Base-by-base conservation (phyloP, 1,140 invertebrate genomes). In the Penaeus chinensis region DNA sequence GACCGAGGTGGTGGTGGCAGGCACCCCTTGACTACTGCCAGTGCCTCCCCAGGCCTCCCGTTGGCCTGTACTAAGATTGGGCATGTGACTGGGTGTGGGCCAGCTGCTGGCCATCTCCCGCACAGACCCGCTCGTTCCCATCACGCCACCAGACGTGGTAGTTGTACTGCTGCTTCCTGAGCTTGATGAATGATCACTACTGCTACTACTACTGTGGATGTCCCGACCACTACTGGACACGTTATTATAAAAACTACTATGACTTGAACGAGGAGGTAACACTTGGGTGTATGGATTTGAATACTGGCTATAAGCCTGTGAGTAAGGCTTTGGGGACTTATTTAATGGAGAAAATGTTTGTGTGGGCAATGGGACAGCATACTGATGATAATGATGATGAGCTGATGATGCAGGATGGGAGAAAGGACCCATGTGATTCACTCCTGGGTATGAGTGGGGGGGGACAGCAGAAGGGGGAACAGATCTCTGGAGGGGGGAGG, bases 151-250 rank as follows among this genome's bases (percentile, higher is more conserved):
- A 62, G 80, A 76, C 79, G 71, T 82, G 60, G 62, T 71, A 82
- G 86, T 87, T 87, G 86, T 87, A 87, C 86, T 87, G 80, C 78
- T 83, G 81, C 71, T 87, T 76, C 86, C 86, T 87, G 86, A 87
- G 80, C 86, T 83, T 22, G 79, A 87, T 76, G 80, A 82, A 47
- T 87, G 86, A 87, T 47, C 63, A 76, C 86, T 87, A 82, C 85
- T 84, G 71, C 89, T 87, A 87, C 89, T 80, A 84, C 89, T 89
- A 82, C 66, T 77, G 61, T 78, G 60, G 61, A 47, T 82, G 61
- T 87, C 86, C 80, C 86, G 65, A 76, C 80, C 81, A 87, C 82
- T 86, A 27, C 82, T 76, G 66, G 77, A 82, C 79, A 61, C 61
- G 62, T 65, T 82, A 81, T 87, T 87, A 82, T 82, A 81, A 82